Percentiles rank a stretch among this genome's conserved stretches.
These are phyloP conservation scores for Meliscaeva auricollis DNA, from an alignment of 2,888 invertebrate species.

Conservation along the genomic window DNA sequence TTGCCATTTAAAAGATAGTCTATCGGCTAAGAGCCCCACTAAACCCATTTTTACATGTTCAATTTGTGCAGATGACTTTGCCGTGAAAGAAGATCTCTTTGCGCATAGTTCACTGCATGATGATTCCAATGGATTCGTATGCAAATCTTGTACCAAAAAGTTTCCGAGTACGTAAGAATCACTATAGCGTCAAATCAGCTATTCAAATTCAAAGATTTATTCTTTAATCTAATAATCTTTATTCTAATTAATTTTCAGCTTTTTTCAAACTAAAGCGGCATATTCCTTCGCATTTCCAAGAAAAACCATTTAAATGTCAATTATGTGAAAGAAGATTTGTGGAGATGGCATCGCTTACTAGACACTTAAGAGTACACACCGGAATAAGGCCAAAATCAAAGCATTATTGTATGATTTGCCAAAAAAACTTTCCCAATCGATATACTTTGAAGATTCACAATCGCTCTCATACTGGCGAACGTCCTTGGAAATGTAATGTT, in stretches of 20 bases:
- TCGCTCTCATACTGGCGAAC: slow-evolving; percentile 49
- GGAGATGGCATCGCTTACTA: slow-evolving; percentile 47
- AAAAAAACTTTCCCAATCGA: slow-evolving; percentile 21
- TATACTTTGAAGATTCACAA: slow-evolving; percentile 50
- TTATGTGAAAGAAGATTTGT: slow-evolving; percentile 29
- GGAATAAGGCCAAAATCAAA: not conserved
- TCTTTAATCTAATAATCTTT: no score
- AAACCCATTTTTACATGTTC: not conserved
- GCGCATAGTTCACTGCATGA: slow-evolving; percentile 47
- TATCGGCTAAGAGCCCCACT: no score
- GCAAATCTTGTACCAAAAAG: slow-evolving; percentile 39
- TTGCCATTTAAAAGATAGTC: no score
- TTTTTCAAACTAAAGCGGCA: slow-evolving; percentile 41
- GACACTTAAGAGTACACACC: slow-evolving; percentile 36
- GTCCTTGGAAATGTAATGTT: slow-evolving; percentile 42
- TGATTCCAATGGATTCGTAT: not conserved
- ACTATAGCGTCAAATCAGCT: no score
- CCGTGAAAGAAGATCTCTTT: slow-evolving; percentile 7
- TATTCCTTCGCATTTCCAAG: slow-evolving; percentile 35
- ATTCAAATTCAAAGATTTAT: no score
- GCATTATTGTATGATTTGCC: slow-evolving; percentile 26
- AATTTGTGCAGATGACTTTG: slow-evolving; percentile 14
- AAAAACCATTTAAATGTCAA: slow-evolving; percentile 47
- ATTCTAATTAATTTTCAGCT: slow-evolving; percentile 3
- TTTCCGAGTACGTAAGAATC: slow-evolving; percentile 14